Base-by-base conservation (phyloP, 2,888 invertebrate species). In the Macroteleia sp. region DNA sequence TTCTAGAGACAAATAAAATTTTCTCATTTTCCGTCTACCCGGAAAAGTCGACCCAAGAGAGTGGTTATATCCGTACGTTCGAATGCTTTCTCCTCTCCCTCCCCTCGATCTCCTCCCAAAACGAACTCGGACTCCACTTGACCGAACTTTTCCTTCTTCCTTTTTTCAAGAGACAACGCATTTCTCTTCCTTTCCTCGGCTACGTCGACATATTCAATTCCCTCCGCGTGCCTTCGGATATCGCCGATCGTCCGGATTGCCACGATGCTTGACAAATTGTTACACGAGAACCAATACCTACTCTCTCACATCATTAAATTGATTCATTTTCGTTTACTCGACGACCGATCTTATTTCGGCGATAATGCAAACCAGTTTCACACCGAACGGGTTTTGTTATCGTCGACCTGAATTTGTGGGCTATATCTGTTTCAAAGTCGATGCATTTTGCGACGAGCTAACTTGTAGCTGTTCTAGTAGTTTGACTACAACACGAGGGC, bases 191-290 rank as follows among this genome's bases (percentile, higher is more conserved):
- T 88, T 88, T 88, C 86, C 83, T 82, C 85, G 80, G 77, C n/a
- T n/a, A n/a, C n/a, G n/a, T n/a, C n/a, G n/a, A 86, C 86, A 86
- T 88, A 85, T 89, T 89, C 88, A 89, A 90, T 90, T 89, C 89
- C 86, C 86, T 59, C 52, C 61, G 66, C 67, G 54, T 74, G 69
- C 64, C 50, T 71, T 75, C 67, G 66, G n/a, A 74, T 75, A 70
- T 78, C 70, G 48, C 62, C 73, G 61, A 69, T 59, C 69, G 41
- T n/a, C n/a, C n/a, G n/a, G n/a, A n/a, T n/a, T n/a, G n/a, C n/a
- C n/a, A n/a, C 34, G 59, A 54, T 48, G 41, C 39, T 61, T 59
- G 76, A 76, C 62, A 76, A 76, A 76, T 76, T 76, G 76, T 48
- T 54, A 76, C 76, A 76, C 42, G 67, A 32, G 44, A 59, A 44